phyloP scores from a whole-genome alignment of 1,140 invertebrate species.

The Amyelois transitella region DNA sequence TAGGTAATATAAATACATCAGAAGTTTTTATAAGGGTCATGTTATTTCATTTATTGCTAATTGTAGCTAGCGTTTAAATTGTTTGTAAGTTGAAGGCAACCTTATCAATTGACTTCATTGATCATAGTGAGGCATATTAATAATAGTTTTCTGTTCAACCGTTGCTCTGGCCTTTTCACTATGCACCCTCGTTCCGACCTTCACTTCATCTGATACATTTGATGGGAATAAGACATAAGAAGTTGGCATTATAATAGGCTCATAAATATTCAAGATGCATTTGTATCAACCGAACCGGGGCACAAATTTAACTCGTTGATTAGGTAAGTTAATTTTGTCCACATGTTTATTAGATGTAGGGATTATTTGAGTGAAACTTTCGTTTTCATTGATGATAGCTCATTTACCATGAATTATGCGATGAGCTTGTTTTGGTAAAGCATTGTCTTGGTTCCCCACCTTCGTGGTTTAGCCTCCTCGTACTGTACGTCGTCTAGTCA shows the following conservation, averaged over 20 bases:
- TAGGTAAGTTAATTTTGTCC: background rate
- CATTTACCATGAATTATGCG: too few relatives aligned
- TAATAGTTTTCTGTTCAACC: conserved; percentile 6
- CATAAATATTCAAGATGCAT: background rate
- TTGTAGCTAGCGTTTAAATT: background rate
- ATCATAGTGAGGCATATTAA: background rate
- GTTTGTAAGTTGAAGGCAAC: background rate
- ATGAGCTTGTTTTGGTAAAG: too few relatives aligned
- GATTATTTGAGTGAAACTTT: conserved; percentile 8
- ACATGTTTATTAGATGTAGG: background rate
- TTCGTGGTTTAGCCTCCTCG: too few relatives aligned
- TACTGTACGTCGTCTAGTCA: too few relatives aligned
- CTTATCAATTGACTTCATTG: background rate
- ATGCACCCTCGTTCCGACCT: conserved; percentile 23
- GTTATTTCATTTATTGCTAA: background rate
- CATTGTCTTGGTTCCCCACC: too few relatives aligned
- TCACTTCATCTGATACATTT: background rate
- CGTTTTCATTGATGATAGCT: conserved; percentile 7
- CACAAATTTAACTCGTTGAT: background rate
- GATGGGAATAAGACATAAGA: background rate
- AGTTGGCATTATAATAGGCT: conserved; percentile 10
- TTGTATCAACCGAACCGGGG: too few relatives aligned
- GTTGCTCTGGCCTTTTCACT: conserved; percentile 24
- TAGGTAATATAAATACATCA: too few relatives aligned
- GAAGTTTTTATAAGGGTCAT: too few relatives aligned